Evolutionary conservation across 2,113 vertebrate genomes (phyloP).

Genomic region (Brevimyrus niger): DNA sequence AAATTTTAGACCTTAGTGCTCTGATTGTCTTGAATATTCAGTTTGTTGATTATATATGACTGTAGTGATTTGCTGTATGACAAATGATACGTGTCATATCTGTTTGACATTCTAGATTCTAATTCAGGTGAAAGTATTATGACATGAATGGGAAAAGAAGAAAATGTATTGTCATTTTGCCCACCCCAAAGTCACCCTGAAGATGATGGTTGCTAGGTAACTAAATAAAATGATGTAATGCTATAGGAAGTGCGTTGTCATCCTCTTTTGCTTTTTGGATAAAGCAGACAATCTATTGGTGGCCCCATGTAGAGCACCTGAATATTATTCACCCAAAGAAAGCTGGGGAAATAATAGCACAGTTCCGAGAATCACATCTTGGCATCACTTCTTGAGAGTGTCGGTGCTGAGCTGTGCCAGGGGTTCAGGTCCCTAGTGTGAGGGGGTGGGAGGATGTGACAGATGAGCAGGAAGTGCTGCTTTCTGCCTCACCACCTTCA

Average conservation of each 20-base stretch:
- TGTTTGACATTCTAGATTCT: neutral
- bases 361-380: neutral
- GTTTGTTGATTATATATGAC: neutral
- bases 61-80: neutral
- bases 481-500: neutral
- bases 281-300: neutral
- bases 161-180: neutral
- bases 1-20: neutral
- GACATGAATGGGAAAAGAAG: neutral
- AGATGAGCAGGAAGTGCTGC: constrained; percentile 9
- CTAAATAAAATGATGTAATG: neutral
- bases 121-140: neutral
- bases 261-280: neutral
- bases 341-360: neutral
- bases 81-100: neutral
- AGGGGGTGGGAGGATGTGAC: neutral
- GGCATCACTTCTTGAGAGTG: neutral
- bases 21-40: neutral
- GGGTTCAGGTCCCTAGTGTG: neutral
- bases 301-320: neutral
- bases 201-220: constrained; percentile 9
- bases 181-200: neutral
- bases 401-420: neutral
- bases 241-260: neutral
- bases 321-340: neutral